Conservation (phyloP, 1,140 invertebrate species). For the Dendroctonus ponderosae region DNA sequence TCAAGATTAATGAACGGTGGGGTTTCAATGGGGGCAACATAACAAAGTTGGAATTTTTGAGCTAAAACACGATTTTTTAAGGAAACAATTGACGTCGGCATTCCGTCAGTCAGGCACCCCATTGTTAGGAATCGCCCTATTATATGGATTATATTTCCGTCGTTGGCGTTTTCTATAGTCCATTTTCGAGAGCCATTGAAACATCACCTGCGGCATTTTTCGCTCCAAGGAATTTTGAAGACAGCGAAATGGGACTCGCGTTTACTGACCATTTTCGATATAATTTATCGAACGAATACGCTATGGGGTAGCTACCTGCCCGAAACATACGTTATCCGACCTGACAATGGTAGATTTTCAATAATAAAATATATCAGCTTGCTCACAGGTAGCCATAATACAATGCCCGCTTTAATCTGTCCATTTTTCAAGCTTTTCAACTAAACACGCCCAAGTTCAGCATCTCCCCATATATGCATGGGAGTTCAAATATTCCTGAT, state of each 20-base stretch:
- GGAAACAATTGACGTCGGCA: too few species aligned
- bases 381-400: too few species aligned
- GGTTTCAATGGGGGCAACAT: too few species aligned
- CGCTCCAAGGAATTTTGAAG: conserved; percentile 16
- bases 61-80: too few species aligned
- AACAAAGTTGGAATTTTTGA: too few species aligned
- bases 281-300: conserved; percentile 16
- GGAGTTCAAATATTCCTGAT: too few species aligned
- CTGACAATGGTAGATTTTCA: conserved; percentile 5
- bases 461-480: too few species aligned
- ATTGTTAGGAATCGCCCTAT: conserved; percentile 9
- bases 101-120: neutral
- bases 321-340: conserved; percentile 12
- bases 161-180: conserved; percentile 21
- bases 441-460: too few species aligned
- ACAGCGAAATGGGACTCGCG: conserved; percentile 8
- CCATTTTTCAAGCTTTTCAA: too few species aligned
- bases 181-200: conserved; percentile 22
- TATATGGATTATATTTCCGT: conserved; percentile 14
- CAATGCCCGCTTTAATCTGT: too few species aligned
- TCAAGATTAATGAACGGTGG: too few species aligned
- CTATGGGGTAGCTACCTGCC: conserved; percentile 7
- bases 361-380: neutral
- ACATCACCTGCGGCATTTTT: conserved; percentile 19
- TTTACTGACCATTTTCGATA: conserved; percentile 24